Conservation (phyloP, 1,140 invertebrate species). For the Acyrthosiphon pisum region DNA sequence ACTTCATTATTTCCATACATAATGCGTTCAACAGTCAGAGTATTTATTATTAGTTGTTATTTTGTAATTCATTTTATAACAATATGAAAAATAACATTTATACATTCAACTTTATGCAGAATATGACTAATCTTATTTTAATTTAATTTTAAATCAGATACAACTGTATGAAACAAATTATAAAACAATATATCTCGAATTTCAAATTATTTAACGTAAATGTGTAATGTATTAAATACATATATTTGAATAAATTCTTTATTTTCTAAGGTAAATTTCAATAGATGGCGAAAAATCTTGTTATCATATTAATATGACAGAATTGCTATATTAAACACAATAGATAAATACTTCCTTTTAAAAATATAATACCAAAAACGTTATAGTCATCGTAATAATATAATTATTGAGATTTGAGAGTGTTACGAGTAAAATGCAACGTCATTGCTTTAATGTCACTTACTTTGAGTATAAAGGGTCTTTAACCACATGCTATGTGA, state of each 20-base stretch:
- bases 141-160: background rate
- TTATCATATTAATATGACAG: background rate
- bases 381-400: background rate
- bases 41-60: background rate
- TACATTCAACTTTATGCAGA: background rate
- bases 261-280: background rate
- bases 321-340: background rate
- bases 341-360: background rate
- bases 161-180: background rate
- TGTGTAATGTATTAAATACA: background rate
- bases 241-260: background rate
- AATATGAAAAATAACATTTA: background rate
- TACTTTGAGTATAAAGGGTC: background rate
- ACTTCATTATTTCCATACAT: background rate
- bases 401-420: slow-evolving; percentile 8
- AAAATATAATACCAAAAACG: background rate
- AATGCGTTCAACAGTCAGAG: background rate
- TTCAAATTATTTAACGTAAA: background rate
- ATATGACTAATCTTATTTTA: background rate
- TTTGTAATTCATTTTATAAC: background rate
- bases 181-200: background rate
- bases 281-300: background rate
- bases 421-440: background rate
- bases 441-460: background rate
- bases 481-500: background rate